Conservation (phyloP, 1,140 invertebrate species). For the Caenorhabditis brenneri region DNA sequence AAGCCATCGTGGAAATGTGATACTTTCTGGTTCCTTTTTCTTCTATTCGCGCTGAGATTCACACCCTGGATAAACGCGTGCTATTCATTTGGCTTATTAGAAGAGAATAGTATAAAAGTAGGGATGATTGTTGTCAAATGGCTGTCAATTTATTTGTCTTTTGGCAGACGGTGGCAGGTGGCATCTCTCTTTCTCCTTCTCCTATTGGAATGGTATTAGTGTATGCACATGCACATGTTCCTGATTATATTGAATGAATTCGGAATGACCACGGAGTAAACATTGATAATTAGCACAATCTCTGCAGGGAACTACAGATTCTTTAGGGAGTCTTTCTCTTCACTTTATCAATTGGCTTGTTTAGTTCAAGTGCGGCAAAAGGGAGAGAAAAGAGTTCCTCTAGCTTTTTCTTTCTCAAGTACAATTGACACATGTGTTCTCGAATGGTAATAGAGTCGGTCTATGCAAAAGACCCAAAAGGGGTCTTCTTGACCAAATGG, state of each 20-base stretch:
- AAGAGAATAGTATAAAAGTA: background rate
- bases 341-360: conserved; percentile 1
- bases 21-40: background rate
- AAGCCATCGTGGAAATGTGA: background rate
- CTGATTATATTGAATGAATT: background rate
- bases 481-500: conserved; percentile 18
- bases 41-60: conserved; percentile 2
- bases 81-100: conserved; percentile 36
- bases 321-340: background rate
- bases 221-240: conserved; percentile 16
- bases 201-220: conserved; percentile 38
- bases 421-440: conserved; percentile 28
- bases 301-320: background rate
- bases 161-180: conserved; percentile 42
- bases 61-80: conserved; percentile 15
- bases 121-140: conserved; percentile 24
- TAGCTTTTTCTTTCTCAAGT: conserved; percentile 4
- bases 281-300: conserved; percentile 40
- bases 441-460: conserved; percentile 38
- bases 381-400: background rate
- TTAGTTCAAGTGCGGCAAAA: background rate
- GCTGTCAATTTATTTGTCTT: conserved; percentile 42
- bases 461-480: background rate
- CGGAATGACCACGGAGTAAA: background rate
- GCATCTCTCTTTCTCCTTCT: too few relatives aligned